Evolutionary conservation across 2,797 vertebrate genomes (phyloP), one percentile per base, ranked within the genome.

Genomic region (Eulemur mongoz): DNA sequence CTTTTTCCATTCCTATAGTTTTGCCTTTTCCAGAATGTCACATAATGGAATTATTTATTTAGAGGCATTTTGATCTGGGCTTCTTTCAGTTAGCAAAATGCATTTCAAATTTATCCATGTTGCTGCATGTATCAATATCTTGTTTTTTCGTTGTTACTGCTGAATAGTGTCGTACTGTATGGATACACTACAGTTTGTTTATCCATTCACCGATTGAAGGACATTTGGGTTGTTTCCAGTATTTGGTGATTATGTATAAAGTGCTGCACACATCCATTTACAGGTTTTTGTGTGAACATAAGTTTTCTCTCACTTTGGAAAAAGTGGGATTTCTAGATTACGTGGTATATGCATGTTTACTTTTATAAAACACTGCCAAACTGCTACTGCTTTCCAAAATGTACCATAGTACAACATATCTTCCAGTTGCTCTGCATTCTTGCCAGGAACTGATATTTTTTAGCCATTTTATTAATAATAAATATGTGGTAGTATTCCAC

Each of bases 81-180:
- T 81, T 91, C 63, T 83, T 88, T 94, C 15, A 40, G 43, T 78
- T 94, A 93, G 32, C 2, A 80, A 85, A 91, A 95, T 25, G 48
- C 48, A 82, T 81, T 85, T 85, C 45, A 85, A 48, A 50, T 78
- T 86, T 89, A 89, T 69, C 27, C 50, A 35, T 79, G 22, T 82
- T 61, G 54, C 67, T 82, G 6, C 22, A 43, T n/a, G 6, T 91
- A 48, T 90, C 63, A 86, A 17, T 72, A 78, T 13, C 32, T 81
- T 32, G 7, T 18, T 69, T 45, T 70, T 86, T 59, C 22, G n/a
- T 22, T 80, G 65, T 85, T 61, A 30, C 75, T 93, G 61, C 61
- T 82, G 30, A 91, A 50, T 45, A 86, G 4, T 79, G 43, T 91
- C 70, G 25, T 45, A 61, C 23, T 65, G 25, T 79, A 59, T 43